Evolutionary conservation across 2,797 vertebrate species (phyloP), one percentile per base, ranked within the genome.

Genomic region (Takifugu ocellatus): DNA sequence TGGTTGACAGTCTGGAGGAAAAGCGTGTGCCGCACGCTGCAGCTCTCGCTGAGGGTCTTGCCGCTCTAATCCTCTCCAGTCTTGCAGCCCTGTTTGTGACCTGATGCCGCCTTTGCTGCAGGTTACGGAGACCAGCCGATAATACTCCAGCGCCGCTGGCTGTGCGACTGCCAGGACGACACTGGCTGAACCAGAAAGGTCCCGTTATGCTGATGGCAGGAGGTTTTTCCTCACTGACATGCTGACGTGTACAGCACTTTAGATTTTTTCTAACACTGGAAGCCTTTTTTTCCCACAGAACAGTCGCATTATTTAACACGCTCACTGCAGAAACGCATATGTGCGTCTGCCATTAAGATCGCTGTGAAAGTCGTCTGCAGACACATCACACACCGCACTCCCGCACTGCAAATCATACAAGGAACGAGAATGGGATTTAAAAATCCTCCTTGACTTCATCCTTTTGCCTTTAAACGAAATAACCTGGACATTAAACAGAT

Each of bases 191-290:
- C 54, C 68, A 68, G 62, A 80, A 44, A 68, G 62, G 58, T 66
- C 75, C 70, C 54, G 59, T 72, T 80, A 64, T 79, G 72, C 62
- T 62, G 68, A 74, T 68, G 80, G 74, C 70, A 66, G 72, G 60
- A 65, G 39, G 24, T 75, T 60, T 75, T 60, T 67, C 66, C 64
- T 66, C 54, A 27, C 70, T 68, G 60, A 67, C 56, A 52, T 46
- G 21, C 59, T n/a, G 8, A 67, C 62, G 68, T 62, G 60, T 56
- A 47, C 49, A 39, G 49, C 31, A 33, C 9, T 33, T 10, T 33
- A 33, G 3, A 33, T 33, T 33, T 33, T 2, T 33, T 2, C 21
- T 59, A 58, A 69, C 52, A 42, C 31, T 56, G 73, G 67, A 45
- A 80, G 17, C 39, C 39, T 21, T 16, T 45, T n/a, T n/a, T 17